A percentile compares a stretch with the other conserved stretches of the same genome.
These are phyloP conservation scores for Chaetorhynchus papuensis DNA, from an alignment of 2,113 vertebrate genomes.

Conservation along the genomic window DNA sequence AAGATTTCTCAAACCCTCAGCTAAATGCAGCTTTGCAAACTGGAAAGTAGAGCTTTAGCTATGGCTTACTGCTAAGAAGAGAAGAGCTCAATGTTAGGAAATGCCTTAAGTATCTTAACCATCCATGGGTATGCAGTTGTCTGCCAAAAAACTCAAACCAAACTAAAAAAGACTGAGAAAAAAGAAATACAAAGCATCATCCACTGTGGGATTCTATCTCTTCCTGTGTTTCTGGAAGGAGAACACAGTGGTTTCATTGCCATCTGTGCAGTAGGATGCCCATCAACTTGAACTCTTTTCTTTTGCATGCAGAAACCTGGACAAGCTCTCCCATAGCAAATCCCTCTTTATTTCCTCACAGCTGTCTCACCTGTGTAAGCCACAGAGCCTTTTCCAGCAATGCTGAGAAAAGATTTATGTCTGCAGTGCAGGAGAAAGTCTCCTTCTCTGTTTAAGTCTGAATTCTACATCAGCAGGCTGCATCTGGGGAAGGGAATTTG, in stretches of 20 bases:
- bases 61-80: not conserved
- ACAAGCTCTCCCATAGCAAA: not conserved
- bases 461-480: not conserved
- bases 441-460: not conserved
- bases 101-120: not conserved
- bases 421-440: not conserved
- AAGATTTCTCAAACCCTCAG: slow-evolving; percentile 14
- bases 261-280: not conserved
- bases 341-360: not conserved
- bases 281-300: not conserved
- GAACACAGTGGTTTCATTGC: not conserved
- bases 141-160: not conserved
- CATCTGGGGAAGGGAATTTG: not conserved
- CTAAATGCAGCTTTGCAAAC: not conserved
- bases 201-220: not conserved
- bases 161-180: not conserved
- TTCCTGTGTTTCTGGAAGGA: slow-evolving; percentile 11
- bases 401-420: slow-evolving; percentile 13
- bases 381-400: not conserved
- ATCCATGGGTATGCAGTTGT: not conserved
- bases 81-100: not conserved
- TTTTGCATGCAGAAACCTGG: not conserved
- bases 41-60: not conserved
- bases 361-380: not conserved
- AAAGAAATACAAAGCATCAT: not conserved